Base-by-base conservation (phyloP, 2,113 vertebrate genomes). In the Peromyscus leucopus region DNA sequence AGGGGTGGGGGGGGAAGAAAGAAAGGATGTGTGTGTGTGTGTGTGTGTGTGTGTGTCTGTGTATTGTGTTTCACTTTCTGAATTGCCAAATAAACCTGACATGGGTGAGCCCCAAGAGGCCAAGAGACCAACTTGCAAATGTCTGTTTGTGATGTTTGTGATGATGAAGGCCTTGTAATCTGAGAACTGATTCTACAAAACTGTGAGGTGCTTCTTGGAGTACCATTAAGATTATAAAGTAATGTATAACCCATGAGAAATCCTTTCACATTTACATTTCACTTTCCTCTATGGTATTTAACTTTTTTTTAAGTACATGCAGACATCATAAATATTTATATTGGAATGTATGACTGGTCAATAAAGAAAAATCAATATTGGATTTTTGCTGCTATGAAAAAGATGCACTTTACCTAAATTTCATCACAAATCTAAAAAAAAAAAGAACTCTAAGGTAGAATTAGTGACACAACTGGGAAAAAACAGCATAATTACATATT, bases 271-370 rank as follows among this genome's bases (percentile, higher is more conserved):
- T 96, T 98, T 97, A 88, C 96, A 97, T 97, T 98, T 98, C 93
- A 97, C 97, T 97, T 97, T 98, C 75, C 91, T 97, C 79, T 89
- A 67, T 95, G 96, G 93, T 95, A 97, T 98, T 97, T 97, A 97
- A 94, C 91, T 96, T 93, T 96, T 97, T 96, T 72, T n/a, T 72
- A 7, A 97, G 96, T 93, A 97, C 74, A 39, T 96, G 46, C 31
- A 94, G 65, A 28, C 79, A 97, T 97, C 91, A 97, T 97, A 96
- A 97, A 98, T 98, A 98, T 97, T 97, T 97, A 98, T 98, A 93
- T 28, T 74, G 83, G 51, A 75, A 82, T 96, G 91, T 94, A 96
- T 93, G 87, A 97, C 96, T 96, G 78, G 94, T 97, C 96, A 98
- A 97, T 98, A 98, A 95, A 97, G 91, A 55, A 97, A 98, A 97